Evolutionary conservation across 2,888 invertebrate genomes (phyloP), one percentile per base, ranked within the genome.

Genomic region (Campopleginae sp.): DNA sequence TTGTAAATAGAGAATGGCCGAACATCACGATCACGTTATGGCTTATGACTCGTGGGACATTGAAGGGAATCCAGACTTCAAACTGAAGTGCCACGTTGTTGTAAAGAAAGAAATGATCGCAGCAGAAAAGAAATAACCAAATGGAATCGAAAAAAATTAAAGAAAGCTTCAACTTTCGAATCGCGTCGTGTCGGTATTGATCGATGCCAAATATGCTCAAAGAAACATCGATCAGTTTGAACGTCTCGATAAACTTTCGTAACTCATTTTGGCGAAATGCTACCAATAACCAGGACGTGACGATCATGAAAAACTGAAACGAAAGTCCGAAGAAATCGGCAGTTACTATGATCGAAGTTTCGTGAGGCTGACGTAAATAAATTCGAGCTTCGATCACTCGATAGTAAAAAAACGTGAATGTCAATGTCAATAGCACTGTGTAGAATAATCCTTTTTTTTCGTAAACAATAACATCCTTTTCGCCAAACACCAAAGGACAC

Each of bases 11-110:
- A 5, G 48, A 70, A 58, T 78, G 68, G 46, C 76, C 7, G 23
- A 74, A 82, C 12, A 82, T 74, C 2, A 82, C 5, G 6, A 80
- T 19, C 1, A 82, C 66, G n/a, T 85, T 85, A 19, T 80, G 76
- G 17, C 42, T 77, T 6, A 85, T 61, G 61, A 80, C 14, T 3
- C 82, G 82, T 12, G 77, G 72, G 3, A 82, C n/a, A 80, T 80
- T 72, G 33, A 85, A 85, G 0, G 85, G 80, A 44, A 85, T 7
- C 85, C 85, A 85, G 48, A 85, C 31, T 1, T 71, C 44, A 19
- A 31, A 38, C 3, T 38, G 46, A 65, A 74, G 77, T 0, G 5
- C 14, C 17, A 44, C 2, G 1, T 19, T 58, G 4, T 51, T 27
- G 51, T 14, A 27, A 7, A 82, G 48, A 17, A 82, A 23, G 6